These are phyloP conservation scores for Lampris megalopsis DNA, from an alignment of 2,113 vertebrate species.

Conservation along the genomic window DNA sequence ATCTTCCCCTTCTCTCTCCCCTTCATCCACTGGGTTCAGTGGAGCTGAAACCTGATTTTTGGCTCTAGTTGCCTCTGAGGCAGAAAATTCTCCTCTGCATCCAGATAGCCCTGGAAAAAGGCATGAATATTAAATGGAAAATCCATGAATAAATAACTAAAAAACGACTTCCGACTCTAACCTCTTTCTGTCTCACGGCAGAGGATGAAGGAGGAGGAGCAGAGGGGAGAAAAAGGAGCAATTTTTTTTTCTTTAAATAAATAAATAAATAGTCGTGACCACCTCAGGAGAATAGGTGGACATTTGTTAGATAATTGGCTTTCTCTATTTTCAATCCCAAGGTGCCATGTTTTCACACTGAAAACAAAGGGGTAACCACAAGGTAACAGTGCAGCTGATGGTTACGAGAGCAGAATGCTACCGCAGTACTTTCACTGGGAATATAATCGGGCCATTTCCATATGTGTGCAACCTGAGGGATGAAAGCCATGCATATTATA, in stretches of 20 bases:
- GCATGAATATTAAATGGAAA: slow-evolving; percentile 85
- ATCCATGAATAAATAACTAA: slow-evolving; percentile 83
- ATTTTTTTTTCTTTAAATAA: background rate
- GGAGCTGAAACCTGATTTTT: slow-evolving; percentile 83
- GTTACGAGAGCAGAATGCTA: slow-evolving; percentile 48
- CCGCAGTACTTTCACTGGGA: slow-evolving; percentile 67
- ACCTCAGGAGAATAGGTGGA: slow-evolving; percentile 65
- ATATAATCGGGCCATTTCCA: slow-evolving; percentile 47
- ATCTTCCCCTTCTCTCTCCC: slow-evolving; percentile 48
- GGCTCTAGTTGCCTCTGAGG: slow-evolving; percentile 69
- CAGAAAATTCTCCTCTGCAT: slow-evolving; percentile 78
- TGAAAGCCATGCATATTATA: slow-evolving; percentile 59
- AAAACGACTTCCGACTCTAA: slow-evolving; percentile 71
- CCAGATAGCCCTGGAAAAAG: slow-evolving; percentile 82
- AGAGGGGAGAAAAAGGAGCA: slow-evolving; percentile 44
- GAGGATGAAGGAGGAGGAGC: slow-evolving; percentile 63
- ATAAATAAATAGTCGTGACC: slow-evolving; percentile 32
- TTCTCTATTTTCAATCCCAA: slow-evolving; percentile 61
- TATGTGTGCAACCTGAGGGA: slow-evolving; percentile 53
- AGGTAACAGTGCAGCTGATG: slow-evolving; percentile 57
- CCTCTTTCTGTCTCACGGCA: slow-evolving; percentile 68
- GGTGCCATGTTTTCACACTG: slow-evolving; percentile 54
- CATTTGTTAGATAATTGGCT: slow-evolving; percentile 75
- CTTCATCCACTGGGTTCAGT: slow-evolving; percentile 78
- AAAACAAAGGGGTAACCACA: slow-evolving; percentile 71